Conservation (phyloP, 2,888 invertebrate species). For the Rhingia campestris region DNA sequence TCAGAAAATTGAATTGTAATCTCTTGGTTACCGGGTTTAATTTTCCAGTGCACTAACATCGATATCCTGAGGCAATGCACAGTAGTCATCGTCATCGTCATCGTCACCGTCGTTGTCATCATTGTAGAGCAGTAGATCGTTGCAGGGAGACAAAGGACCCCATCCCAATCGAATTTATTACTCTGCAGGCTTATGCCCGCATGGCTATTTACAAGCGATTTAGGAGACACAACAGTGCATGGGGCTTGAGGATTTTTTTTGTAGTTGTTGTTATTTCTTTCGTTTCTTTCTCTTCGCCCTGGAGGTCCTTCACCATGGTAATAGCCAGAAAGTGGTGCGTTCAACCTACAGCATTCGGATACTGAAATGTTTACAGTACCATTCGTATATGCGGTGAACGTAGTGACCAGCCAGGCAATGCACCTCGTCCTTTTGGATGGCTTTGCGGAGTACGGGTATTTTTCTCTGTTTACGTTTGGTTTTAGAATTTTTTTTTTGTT, state of each 20-base stretch:
- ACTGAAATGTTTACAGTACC: constrained; percentile 64
- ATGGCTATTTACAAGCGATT: constrained; percentile 69
- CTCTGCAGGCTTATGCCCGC: constrained; percentile 70
- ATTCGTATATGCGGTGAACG: constrained; percentile 62
- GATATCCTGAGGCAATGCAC: too few species aligned
- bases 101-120: constrained; percentile 9
- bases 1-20: constrained; percentile 68
- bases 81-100: not conserved
- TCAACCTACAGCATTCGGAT: constrained; percentile 60
- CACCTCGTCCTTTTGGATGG: constrained; percentile 31
- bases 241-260: constrained; percentile 10
- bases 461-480: constrained; percentile 68
- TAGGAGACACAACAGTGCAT: constrained; percentile 61
- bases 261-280: not conserved
- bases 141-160: constrained; percentile 34
- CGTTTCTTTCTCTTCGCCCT: constrained; percentile 20
- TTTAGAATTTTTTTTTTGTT: constrained; percentile 29
- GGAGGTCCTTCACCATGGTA: constrained; percentile 44
- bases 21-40: constrained; percentile 60
- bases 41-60: constrained; percentile 66
- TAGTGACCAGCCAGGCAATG: constrained; percentile 44
- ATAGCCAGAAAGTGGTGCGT: constrained; percentile 61
- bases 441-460: constrained; percentile 42
- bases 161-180: constrained; percentile 66
- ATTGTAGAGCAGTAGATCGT: constrained; percentile 31